Conservation (phyloP, 2,888 invertebrate species). For the Nephrotoma flavescens region DNA sequence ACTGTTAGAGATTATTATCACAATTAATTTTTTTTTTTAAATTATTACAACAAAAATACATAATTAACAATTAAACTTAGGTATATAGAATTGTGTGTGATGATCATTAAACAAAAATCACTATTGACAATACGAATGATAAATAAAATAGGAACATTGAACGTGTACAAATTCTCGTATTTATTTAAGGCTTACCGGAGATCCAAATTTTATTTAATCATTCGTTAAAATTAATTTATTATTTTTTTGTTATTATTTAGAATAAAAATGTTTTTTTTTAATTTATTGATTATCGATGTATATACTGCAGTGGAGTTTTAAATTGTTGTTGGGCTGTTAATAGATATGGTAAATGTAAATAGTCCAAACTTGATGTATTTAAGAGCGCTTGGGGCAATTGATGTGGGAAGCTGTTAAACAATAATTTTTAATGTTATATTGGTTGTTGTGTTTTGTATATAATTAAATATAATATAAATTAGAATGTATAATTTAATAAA, state of each 20-base stretch:
- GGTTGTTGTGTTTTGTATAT: background rate
- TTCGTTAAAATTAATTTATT: background rate
- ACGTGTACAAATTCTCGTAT: background rate
- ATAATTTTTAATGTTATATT: background rate
- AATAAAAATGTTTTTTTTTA: background rate
- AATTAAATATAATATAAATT: background rate
- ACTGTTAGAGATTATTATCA: background rate
- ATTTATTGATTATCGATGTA: background rate
- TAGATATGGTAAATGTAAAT: background rate
- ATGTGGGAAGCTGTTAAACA: background rate
- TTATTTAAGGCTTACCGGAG: background rate
- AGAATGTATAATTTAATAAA: background rate
- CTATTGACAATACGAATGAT: background rate
- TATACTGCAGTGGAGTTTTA: background rate
- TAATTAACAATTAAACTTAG: background rate
- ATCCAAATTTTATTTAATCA: background rate
- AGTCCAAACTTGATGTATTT: background rate
- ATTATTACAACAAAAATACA: background rate
- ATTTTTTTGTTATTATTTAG: background rate
- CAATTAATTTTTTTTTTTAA: background rate
- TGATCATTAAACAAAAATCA: background rate
- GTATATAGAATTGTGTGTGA: background rate
- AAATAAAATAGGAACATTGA: background rate
- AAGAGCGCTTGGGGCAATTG: background rate
- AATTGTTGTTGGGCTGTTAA: background rate